Evolutionary conservation across 1,140 invertebrate species (phyloP).

Genomic region (Drosophila gunungcola): DNA sequence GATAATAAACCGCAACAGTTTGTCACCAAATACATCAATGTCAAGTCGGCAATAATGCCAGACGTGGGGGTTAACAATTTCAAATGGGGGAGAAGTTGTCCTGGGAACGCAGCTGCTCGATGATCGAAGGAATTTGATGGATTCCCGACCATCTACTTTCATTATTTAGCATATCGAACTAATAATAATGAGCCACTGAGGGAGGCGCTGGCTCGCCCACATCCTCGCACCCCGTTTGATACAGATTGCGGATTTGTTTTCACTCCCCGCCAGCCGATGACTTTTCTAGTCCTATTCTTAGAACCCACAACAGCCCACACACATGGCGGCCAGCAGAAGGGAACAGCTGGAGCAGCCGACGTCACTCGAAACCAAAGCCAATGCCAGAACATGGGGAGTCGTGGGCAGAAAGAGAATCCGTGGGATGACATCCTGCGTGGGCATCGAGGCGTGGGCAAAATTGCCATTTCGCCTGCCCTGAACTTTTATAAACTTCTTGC

Average conservation of each 20-base stretch:
- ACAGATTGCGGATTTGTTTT: slow-evolving; percentile 47
- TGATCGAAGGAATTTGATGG: slow-evolving; percentile 47
- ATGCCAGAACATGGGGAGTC: slow-evolving; percentile 1
- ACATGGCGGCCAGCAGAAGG: slow-evolving; percentile 7
- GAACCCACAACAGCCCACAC: slow-evolving; percentile 1
- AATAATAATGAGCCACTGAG: slow-evolving; percentile 42
- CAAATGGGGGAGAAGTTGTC: slow-evolving; percentile 17
- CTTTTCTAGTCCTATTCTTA: slow-evolving; percentile 49
- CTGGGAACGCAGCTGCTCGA: slow-evolving; percentile 34
- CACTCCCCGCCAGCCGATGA: slow-evolving; percentile 34
- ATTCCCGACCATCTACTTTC: slow-evolving; percentile 47
- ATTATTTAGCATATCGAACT: slow-evolving; percentile 55
- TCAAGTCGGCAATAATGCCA: slow-evolving; percentile 65
- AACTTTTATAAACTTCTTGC: slow-evolving; percentile 31
- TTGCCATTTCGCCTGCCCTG: slow-evolving; percentile 24
- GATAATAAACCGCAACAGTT: slow-evolving; percentile 70
- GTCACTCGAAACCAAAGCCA: slow-evolving; percentile 27
- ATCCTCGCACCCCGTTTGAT: slow-evolving; percentile 16
- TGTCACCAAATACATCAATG: slow-evolving; percentile 83
- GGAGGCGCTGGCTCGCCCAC: neutral
- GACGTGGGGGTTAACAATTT: slow-evolving; percentile 35
- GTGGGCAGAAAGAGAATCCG: neutral
- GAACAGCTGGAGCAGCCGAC: slow-evolving; percentile 24
- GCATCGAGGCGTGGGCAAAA: slow-evolving; percentile 21
- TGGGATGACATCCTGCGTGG: slow-evolving; percentile 27